Evolutionary conservation across 37 sponge, comb jelly and placozoan genomes (phyloP), one percentile per base, ranked within the genome.

Genomic region (Aphrocallistes beatrix): DNA sequence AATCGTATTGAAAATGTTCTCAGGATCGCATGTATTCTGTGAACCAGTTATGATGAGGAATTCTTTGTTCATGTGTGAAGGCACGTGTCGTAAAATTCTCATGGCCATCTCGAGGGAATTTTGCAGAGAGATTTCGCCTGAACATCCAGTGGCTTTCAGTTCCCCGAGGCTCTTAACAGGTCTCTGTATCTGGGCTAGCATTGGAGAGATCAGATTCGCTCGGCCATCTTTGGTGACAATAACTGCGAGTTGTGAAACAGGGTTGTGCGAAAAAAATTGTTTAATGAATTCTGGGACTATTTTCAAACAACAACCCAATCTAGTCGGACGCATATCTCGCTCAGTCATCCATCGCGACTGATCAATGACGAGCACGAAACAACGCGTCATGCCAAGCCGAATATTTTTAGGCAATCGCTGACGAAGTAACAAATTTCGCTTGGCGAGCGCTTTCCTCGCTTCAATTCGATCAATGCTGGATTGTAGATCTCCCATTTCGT

Each of bases 21-120:
- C 92, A n/a, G 99, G 99, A 85, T 98, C 99, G 86, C 96, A 93
- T 51, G 95, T 88, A 0, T 95, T 91, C 6, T 95, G 87, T 28
- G 92, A 85, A 0, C 92, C 99, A 39, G 91, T 85, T 10, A 98
- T 69, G 1, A 98, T 51, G 30, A 98, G 36, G 6, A 95, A 86
- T 38, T 98, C 99, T 37, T 89, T 90, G 83, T 95, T 95, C 50
- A 91, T 90, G 85, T 98, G 94, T 30, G 82, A 88, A 0, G 99
- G 99, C 17, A 93, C 84, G 60, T 95, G 88, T 50, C 93, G 93
- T 39, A 8, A 86, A 23, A 36, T 60, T 30, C 75, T 3, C 21
- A 60, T 60, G 3, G 75, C 10, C 75, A 60, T 60, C n/a, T 60
- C 75, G 9, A 82, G 39, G 13, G 39, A 82, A 28, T 82, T 60